phyloP scores from a whole-genome alignment of 2,888 invertebrate species.

The Cancer borealis region DNA sequence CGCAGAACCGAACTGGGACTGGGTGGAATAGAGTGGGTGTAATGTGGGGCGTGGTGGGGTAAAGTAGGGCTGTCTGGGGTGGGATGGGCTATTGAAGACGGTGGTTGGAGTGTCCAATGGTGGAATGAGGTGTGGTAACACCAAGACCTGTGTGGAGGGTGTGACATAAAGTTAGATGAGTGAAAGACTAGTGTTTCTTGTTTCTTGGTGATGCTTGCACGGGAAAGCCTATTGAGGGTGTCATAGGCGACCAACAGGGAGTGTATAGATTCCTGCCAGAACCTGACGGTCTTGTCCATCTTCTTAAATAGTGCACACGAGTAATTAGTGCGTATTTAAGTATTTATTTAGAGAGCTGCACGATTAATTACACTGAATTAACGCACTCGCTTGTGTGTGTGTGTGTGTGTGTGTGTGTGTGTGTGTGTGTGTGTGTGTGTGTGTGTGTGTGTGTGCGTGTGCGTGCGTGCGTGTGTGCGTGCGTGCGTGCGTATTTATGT shows the following conservation, averaged over 20 bases:
- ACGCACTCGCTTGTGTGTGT: background rate
- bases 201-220: background rate
- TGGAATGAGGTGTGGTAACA: background rate
- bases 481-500: too few species aligned
- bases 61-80: background rate
- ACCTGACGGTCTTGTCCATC: background rate
- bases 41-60: background rate
- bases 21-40: background rate
- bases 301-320: background rate
- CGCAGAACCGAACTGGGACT: background rate
- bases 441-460: background rate
- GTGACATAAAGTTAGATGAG: background rate
- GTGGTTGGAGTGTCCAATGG: background rate
- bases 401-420: conserved; percentile 28
- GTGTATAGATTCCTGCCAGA: background rate
- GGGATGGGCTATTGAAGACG: background rate
- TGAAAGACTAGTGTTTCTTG: background rate
- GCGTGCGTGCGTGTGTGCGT: too few species aligned
- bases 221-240: background rate
- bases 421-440: conserved; percentile 25
- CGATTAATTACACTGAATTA: background rate
- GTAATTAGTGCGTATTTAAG: background rate
- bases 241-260: background rate
- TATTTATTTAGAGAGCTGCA: background rate
- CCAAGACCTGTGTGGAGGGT: background rate